Percentiles rank a stretch among this genome's conserved stretches.
Conservation (phyloP, 2,113 vertebrate genomes). For the Lampris incognitus region DNA sequence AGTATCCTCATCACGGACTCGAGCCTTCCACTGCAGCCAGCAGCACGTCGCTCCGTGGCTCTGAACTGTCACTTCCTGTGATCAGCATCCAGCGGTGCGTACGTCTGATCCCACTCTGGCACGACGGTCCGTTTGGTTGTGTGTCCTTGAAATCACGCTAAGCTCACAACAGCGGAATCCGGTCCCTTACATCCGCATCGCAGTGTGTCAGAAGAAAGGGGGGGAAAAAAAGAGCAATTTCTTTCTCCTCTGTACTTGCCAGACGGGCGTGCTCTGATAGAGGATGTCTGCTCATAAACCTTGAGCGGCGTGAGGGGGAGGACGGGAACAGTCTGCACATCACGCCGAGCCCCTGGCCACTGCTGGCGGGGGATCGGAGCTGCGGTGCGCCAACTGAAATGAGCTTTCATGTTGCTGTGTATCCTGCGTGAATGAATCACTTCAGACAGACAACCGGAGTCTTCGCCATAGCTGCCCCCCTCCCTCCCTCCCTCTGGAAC, state of each 20-base stretch:
- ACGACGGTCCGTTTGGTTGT: constrained; percentile 1
- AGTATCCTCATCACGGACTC: too few relatives aligned
- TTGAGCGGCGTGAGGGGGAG: constrained; percentile 3
- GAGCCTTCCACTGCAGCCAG: too few relatives aligned
- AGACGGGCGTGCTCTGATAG: constrained; percentile 6
- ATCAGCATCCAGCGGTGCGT: too few relatives aligned
- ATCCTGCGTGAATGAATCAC: constrained; percentile 6
- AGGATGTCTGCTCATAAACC: constrained; percentile 28
- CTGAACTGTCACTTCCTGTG: too few relatives aligned
- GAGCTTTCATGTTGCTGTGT: constrained; percentile 8
- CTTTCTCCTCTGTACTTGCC: constrained; percentile 22
- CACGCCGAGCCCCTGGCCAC: constrained; percentile 16
- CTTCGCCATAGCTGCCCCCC: too few relatives aligned
- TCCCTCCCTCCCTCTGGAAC: too few relatives aligned
- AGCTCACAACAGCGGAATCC: not conserved
- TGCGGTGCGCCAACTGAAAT: constrained; percentile 6
- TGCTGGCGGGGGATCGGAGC: constrained; percentile 27
- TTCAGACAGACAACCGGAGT: not conserved
- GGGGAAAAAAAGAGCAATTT: not conserved
- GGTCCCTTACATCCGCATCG: not conserved
- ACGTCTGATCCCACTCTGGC: too few relatives aligned
- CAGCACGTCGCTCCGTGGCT: too few relatives aligned
- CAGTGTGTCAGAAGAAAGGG: not conserved
- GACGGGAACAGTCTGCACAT: constrained; percentile 30
- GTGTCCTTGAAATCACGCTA: not conserved